Evolutionary conservation across 2,888 invertebrate species (phyloP), one percentile per base, ranked within the genome.

Genomic region (Syrphus vitripennis): DNA sequence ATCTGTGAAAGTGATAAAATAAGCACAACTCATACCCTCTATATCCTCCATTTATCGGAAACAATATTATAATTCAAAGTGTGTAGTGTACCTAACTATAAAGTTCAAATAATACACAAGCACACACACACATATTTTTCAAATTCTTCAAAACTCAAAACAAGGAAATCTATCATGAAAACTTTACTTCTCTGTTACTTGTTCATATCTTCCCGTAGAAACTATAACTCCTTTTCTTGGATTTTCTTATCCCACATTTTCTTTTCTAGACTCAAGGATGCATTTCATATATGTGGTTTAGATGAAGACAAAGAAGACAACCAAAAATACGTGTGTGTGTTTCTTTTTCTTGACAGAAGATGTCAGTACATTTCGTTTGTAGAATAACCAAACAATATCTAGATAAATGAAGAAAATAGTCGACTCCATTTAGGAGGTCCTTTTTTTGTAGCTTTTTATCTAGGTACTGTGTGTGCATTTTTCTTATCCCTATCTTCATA

Each of bases 301-400:
- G 50, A 24, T 1, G 50, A 50, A 3, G 50, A 34, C 37, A 4
- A 50, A 1, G 21, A 57, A 12, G 19, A 55, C 21, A 10, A 48
- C 7, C 0, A 48, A 4, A 4, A 34, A 19, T 12, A 21, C 34
- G 57, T 42, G 50, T 67, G 67, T 69, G 40, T 37, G 21, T 19
- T 79, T 55, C 34, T 59, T 50, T 31, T 63, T 71, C 75, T 59
- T 71, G 75, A 71, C 80, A 84, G 75, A 26, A 31, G 31, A 57
- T 71, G 80, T 80, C 80, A 76, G 80, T 84, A 59, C 40, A 75
- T 21, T 84, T 75, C 67, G 83, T 76, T 71, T 75, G 31, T 55
- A 45, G 70, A 76, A 80, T 78, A 83, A 69, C 79, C 48, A 63
- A 78, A 74, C 69, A 79, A 83, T 69, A 55, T 65, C 40, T 65